These are phyloP conservation scores for Aspidapion aeneum DNA, from an alignment of 2,888 invertebrate genomes.

Conservation along the genomic window DNA sequence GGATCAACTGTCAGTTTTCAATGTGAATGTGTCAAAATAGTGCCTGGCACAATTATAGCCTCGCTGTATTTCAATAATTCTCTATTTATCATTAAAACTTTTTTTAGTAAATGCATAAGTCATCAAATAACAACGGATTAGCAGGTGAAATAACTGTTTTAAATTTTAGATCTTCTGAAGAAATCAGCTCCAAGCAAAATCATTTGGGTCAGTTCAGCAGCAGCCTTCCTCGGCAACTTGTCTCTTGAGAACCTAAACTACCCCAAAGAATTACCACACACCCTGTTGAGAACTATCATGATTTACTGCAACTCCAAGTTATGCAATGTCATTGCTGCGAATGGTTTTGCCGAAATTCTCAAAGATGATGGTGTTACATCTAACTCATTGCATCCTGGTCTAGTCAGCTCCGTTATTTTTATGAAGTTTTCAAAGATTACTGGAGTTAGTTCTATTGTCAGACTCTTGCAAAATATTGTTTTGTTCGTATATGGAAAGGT, in stretches of 20 bases:
- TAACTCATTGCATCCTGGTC: constrained; percentile 45
- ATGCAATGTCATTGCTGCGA: constrained; percentile 42
- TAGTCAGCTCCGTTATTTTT: constrained; percentile 39
- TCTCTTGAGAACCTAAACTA: constrained; percentile 36
- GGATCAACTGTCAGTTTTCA: too few species aligned
- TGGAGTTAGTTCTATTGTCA: constrained; percentile 29
- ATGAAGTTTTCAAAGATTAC: constrained; percentile 28
- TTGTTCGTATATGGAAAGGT: constrained; percentile 38
- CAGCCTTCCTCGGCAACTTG: constrained; percentile 35
- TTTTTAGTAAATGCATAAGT: too few species aligned
- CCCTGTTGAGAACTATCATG: constrained; percentile 29
- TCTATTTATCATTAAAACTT: too few species aligned
- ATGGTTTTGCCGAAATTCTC: constrained; percentile 39
- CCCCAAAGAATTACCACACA: constrained; percentile 30
- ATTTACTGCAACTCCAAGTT: constrained; percentile 43
- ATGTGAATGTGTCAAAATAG: too few species aligned
- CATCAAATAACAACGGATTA: too few species aligned
- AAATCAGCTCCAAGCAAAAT: constrained; percentile 43
- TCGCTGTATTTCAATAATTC: too few species aligned
- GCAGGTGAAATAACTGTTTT: too few species aligned
- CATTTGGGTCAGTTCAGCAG: constrained; percentile 41
- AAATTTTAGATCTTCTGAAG: constrained; percentile 40
- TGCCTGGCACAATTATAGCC: too few species aligned
- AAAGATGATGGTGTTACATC: constrained; percentile 39
- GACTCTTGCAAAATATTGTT: constrained; percentile 28